phyloP scores from a whole-genome alignment of 2,797 vertebrate genomes.

The Onychomys torridus region DNA sequence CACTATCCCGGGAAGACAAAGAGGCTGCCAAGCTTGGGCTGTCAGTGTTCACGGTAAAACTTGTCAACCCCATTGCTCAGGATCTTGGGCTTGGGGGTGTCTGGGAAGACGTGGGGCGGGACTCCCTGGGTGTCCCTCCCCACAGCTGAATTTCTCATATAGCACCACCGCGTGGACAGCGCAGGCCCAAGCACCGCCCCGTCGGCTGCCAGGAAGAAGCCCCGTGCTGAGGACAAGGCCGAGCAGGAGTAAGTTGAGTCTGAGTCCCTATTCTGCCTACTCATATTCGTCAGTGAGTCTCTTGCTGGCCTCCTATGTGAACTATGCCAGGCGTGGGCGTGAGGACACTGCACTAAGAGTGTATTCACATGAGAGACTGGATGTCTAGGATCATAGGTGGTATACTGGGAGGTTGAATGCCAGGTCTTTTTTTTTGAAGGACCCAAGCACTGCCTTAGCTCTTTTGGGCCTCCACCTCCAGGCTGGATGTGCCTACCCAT shows the following conservation, averaged over 20 bases:
- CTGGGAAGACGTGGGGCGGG: not conserved
- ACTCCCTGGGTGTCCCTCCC: not conserved
- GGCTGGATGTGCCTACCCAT: not conserved
- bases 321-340: not conserved
- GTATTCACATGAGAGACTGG: not conserved
- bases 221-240: conserved; percentile 79
- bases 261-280: not conserved
- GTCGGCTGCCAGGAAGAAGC: conserved; percentile 68
- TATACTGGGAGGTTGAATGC: no score
- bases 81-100: no score
- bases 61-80: fast-evolving
- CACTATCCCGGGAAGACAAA: conserved; percentile 95
- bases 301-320: not conserved
- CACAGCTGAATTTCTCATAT: not conserved
- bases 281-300: not conserved
- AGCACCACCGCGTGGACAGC: conserved; percentile 87
- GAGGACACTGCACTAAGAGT: not conserved
- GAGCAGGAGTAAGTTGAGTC: conserved; percentile 81
- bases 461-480: not conserved
- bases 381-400: not conserved
- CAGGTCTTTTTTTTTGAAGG: not conserved
- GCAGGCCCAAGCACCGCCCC: conserved; percentile 25
- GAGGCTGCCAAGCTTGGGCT: conserved; percentile 95
- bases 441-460: not conserved
- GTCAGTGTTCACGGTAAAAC: conserved; percentile 93